These are phyloP conservation scores for Tetragnatha montana DNA, from an alignment of 2,888 invertebrate genomes.

Conservation along the genomic window DNA sequence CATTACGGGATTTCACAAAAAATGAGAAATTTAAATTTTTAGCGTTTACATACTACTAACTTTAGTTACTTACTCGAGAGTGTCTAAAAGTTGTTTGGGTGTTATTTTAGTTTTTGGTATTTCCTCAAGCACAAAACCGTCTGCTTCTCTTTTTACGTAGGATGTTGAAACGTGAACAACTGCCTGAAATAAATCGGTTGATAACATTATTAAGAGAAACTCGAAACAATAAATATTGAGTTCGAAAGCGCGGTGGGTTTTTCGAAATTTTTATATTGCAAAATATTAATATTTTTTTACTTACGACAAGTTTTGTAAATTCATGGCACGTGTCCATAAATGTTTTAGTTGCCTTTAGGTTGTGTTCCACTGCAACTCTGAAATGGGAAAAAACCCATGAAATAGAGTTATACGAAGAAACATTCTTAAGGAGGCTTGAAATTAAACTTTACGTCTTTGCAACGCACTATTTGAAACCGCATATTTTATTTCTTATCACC, in stretches of 20 bases:
- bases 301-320: constrained; percentile 43
- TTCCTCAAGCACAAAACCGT: constrained; percentile 46
- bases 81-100: constrained; percentile 46
- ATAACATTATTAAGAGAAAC: background rate
- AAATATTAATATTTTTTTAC: background rate
- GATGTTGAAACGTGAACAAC: constrained; percentile 60
- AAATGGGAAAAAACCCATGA: background rate
- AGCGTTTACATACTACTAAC: background rate
- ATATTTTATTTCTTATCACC: background rate
- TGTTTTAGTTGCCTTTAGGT: constrained; percentile 43
- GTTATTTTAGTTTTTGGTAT: constrained; percentile 38
- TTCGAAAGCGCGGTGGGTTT: background rate
- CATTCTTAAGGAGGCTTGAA: background rate
- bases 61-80: constrained; percentile 57
- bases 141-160: constrained; percentile 39
- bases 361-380: constrained; percentile 42
- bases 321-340: constrained; percentile 49
- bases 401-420: background rate
- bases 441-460: background rate
- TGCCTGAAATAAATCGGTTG: constrained; percentile 33
- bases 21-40: background rate
- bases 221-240: no score
- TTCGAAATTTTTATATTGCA: background rate
- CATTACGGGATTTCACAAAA: background rate
- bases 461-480: background rate